Evolutionary conservation across 1,140 invertebrate species (phyloP).

Genomic region (Saccostrea cuccullata): DNA sequence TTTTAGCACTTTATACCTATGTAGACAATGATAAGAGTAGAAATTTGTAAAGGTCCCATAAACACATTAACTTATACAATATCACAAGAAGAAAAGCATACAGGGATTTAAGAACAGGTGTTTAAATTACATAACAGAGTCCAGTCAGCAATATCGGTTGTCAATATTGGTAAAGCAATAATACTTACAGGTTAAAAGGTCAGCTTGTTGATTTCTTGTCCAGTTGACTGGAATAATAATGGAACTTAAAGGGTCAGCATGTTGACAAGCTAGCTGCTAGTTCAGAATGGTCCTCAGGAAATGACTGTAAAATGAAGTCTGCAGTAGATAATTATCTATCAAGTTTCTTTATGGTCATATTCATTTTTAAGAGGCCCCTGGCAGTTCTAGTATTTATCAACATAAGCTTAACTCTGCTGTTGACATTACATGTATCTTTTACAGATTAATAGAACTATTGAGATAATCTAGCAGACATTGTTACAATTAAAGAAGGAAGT

Average conservation of each 20-base stretch:
- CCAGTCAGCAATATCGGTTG: conserved; percentile 6
- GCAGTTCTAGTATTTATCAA: neutral
- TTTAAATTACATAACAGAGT: neutral
- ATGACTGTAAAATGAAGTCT: too few species aligned
- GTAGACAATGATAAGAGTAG: neutral
- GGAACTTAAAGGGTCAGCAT: too few species aligned
- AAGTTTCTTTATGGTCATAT: too few species aligned
- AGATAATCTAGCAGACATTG: too few species aligned
- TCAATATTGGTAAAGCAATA: conserved; percentile 3
- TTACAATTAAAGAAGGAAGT: too few species aligned
- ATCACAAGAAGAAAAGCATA: neutral
- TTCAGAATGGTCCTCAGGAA: too few species aligned
- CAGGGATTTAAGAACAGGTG: too few species aligned
- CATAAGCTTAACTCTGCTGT: too few species aligned
- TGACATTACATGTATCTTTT: too few species aligned
- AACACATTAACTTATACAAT: neutral
- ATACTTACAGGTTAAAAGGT: conserved; percentile 28
- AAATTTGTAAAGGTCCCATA: conserved; percentile 13
- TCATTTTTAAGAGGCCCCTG: neutral
- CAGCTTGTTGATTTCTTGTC: neutral
- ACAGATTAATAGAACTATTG: too few species aligned
- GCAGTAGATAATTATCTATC: too few species aligned
- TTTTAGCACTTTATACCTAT: conserved; percentile 33
- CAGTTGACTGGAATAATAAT: neutral
- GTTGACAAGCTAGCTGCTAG: too few species aligned